These are phyloP conservation scores for Drosophila kurseongensis DNA, from an alignment of 1,140 invertebrate species.

Conservation along the genomic window DNA sequence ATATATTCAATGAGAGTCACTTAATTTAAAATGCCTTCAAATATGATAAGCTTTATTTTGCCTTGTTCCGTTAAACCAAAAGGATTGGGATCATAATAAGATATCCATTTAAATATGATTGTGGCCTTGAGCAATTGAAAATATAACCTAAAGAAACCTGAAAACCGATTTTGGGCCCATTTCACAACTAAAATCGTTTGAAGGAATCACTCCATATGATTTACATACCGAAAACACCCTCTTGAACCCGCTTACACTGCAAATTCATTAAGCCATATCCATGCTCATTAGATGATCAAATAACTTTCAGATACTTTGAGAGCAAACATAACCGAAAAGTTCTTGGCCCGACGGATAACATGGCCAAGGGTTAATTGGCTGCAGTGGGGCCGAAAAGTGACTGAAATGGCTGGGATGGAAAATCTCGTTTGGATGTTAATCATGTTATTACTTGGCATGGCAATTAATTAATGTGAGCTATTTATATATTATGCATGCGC, in stretches of 20 bases:
- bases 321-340: constrained; percentile 51
- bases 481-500: constrained; percentile 69
- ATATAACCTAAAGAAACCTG: too few species aligned
- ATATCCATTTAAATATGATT: too few species aligned
- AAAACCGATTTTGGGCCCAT: too few species aligned
- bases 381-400: constrained; percentile 46
- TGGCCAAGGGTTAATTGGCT: constrained; percentile 69
- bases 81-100: too few species aligned
- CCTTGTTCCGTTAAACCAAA: too few species aligned
- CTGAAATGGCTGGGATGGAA: constrained; percentile 26
- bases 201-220: neutral
- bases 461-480: constrained; percentile 81
- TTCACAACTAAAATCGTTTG: neutral
- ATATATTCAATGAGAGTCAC: too few species aligned
- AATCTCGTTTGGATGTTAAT: constrained; percentile 57
- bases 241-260: neutral
- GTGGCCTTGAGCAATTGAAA: too few species aligned
- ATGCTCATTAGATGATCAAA: constrained; percentile 51
- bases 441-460: constrained; percentile 73
- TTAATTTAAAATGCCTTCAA: neutral
- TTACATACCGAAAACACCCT: constrained; percentile 8
- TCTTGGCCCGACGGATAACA: constrained; percentile 39
- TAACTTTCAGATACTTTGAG: constrained; percentile 63
- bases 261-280: constrained; percentile 44
- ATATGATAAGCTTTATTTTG: too few species aligned